Conservation (phyloP, 1,140 invertebrate species). For the Parasteatoda tepidariorum region DNA sequence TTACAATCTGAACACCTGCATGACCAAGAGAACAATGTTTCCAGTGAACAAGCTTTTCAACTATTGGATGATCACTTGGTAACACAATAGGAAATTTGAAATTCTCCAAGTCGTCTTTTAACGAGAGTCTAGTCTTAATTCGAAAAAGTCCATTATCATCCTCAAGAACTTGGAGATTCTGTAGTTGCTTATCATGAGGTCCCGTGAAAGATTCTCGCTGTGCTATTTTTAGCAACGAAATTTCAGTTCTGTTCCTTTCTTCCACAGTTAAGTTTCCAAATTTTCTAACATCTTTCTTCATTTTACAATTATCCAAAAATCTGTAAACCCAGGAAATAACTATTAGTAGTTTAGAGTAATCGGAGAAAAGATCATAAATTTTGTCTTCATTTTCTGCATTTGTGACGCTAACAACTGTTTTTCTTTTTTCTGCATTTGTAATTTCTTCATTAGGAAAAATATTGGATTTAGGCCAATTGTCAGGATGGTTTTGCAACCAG, state of each 20-base stretch:
- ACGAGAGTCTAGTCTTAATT: too few species aligned
- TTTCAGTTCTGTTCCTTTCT: too few species aligned
- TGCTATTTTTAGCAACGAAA: background rate
- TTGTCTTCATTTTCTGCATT: background rate
- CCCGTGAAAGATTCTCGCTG: background rate
- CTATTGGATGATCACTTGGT: too few species aligned
- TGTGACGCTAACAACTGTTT: background rate
- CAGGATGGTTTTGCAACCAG: conserved; percentile 14
- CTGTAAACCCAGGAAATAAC: background rate
- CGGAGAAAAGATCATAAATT: background rate
- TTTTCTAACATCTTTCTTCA: background rate
- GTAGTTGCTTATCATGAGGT: too few species aligned
- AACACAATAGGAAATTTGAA: too few species aligned
- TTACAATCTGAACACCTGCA: background rate
- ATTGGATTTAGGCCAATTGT: conserved; percentile 4
- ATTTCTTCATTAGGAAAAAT: background rate
- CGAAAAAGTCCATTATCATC: background rate
- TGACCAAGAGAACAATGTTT: background rate
- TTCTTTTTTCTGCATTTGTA: background rate
- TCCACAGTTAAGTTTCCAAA: background rate
- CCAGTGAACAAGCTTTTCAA: too few species aligned
- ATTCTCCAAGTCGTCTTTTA: background rate
- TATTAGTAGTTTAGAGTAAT: background rate
- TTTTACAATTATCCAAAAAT: background rate
- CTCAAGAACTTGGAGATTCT: too few species aligned